These are phyloP conservation scores for Rhagoletis zephyria DNA, from an alignment of 1,140 invertebrate species.

Conservation along the genomic window DNA sequence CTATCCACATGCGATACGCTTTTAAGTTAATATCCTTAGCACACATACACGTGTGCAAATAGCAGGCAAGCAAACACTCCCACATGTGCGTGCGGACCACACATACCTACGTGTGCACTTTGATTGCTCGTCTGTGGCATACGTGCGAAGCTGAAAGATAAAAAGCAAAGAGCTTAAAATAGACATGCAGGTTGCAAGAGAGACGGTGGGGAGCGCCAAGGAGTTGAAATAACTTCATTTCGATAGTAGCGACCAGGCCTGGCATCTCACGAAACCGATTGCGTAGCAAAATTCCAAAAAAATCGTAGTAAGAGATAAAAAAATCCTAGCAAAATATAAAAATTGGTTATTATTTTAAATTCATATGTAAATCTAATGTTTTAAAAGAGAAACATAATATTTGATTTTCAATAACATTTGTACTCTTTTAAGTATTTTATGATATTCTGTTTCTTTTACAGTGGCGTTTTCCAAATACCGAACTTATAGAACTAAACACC, in stretches of 20 bases:
- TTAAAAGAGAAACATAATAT: no score
- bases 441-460: no score
- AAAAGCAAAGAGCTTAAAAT: constrained; percentile 31
- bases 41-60: not conserved
- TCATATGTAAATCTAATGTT: no score
- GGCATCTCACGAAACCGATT: not conserved
- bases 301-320: no score
- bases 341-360: no score
- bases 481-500: no score
- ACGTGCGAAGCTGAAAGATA: constrained; percentile 18
- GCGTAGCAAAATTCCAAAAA: not conserved
- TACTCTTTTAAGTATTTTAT: no score
- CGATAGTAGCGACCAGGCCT: not conserved
- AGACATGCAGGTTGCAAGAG: not conserved
- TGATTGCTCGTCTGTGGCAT: not conserved
- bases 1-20: constrained; percentile 41
- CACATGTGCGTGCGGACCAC: not conserved
- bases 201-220: not conserved
- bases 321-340: no score
- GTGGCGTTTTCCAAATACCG: no score
- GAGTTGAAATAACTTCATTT: constrained; percentile 19
- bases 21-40: constrained; percentile 52
- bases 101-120: not conserved
- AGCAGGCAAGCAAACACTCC: not conserved
- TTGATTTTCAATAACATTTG: no score